Conservation (phyloP, 2,888 invertebrate genomes). For the Lycophotia porphyrea region DNA sequence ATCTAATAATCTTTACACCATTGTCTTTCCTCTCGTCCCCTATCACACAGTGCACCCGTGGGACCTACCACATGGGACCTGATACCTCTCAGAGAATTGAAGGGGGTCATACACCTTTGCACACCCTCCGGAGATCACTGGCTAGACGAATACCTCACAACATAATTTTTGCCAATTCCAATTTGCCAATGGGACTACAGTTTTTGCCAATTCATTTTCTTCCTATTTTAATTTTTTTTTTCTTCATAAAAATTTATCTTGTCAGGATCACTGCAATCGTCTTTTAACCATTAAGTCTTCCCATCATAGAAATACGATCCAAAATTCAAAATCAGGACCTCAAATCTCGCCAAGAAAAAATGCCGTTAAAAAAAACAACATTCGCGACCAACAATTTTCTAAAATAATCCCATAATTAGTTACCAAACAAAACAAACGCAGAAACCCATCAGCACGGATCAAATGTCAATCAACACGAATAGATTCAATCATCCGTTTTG, state of each 20-base stretch:
- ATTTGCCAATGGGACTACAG: no score
- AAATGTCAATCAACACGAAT: constrained; percentile 79
- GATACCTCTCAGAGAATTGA: constrained; percentile 38
- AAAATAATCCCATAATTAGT: constrained; percentile 56
- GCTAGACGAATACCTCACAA: constrained; percentile 5
- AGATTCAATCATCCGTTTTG: constrained; percentile 76
- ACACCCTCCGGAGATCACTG: constrained; percentile 32
- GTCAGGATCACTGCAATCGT: background rate
- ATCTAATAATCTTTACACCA: constrained; percentile 52
- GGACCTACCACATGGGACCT: constrained; percentile 50
- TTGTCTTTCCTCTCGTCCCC: constrained; percentile 45
- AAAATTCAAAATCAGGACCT: background rate
- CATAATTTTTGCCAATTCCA: background rate
- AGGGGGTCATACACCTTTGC: constrained; percentile 48
- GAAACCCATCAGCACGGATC: constrained; percentile 72
- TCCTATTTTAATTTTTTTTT: background rate
- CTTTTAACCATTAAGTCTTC: background rate
- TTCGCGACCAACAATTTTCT: constrained; percentile 36
- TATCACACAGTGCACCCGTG: constrained; percentile 38
- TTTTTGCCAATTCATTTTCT: no score
- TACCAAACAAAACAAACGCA: constrained; percentile 55
- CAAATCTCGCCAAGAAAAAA: background rate
- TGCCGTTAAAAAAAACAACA: background rate
- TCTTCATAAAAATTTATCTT: background rate
- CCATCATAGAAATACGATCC: accelerated